phyloP scores from a whole-genome alignment of 2,113 vertebrate genomes.

The Nesoenas mayeri region DNA sequence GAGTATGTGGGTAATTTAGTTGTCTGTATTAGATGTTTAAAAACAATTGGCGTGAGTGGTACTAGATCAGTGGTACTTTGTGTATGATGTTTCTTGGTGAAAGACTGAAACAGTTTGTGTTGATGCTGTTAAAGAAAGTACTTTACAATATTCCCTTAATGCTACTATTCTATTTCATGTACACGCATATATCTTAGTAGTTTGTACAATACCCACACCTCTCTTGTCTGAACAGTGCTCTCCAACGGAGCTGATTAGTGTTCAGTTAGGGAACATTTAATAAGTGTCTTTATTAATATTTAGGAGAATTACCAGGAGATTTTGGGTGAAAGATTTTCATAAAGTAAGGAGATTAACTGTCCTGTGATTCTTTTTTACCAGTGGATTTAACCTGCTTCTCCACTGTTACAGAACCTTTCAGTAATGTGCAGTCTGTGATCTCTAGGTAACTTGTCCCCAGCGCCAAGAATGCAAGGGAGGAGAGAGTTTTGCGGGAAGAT shows the following conservation, averaged over 20 bases:
- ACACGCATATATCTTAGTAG: neutral
- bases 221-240: neutral
- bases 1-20: neutral
- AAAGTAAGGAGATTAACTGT: neutral
- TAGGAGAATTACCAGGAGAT: neutral
- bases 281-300: neutral
- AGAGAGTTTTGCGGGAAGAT: neutral
- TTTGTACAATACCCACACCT: neutral
- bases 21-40: neutral
- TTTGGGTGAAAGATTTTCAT: neutral
- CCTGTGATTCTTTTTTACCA: neutral
- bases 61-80: neutral
- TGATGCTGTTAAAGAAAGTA: neutral
- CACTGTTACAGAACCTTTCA: neutral
- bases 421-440: neutral
- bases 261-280: neutral
- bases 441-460: neutral
- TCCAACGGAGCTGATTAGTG: neutral
- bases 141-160: neutral
- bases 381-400: neutral
- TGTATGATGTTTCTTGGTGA: neutral
- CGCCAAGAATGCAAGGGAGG: neutral
- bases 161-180: neutral
- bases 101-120: neutral
- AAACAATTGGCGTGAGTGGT: neutral